Evolutionary conservation across 2,797 vertebrate species (phyloP), one percentile per base, ranked within the genome.

Genomic region (Vultur gryphus): DNA sequence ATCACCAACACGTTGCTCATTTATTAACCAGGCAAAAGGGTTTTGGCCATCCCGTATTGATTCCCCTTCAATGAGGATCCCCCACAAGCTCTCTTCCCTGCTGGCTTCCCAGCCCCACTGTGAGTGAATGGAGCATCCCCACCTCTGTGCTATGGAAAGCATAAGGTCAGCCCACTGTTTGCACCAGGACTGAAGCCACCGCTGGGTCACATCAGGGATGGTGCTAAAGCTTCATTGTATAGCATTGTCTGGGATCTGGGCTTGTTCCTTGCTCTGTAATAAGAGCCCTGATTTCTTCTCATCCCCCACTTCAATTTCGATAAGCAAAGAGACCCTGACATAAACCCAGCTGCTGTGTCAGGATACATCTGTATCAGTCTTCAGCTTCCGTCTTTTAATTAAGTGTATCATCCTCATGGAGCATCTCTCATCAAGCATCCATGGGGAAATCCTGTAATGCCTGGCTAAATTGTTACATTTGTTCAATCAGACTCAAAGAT

Each of bases 391-490:
- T 13, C 49, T 93, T 78, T 93, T 95, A 97, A 97, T 97, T 95
- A 97, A 89, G 67, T 85, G 75, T 94, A 93, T 95, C 88, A 65
- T 94, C 61, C 88, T 94, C 61, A 2, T 11, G 57, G 81, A 95
- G 61, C 79, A 52, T 91, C 81, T 92, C 86, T 95, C 92, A 62
- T 96, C 93, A 62, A 39, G 87, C 88, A 85, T 93, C 95, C 93
- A 59, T 5, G 9, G 95, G 94, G 95, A 97, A 95, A 97, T 95
- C 92, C 96, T 82, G 87, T 93, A 96, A 96, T 43, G 96, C 96
- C 95, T 97, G 94, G 94, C 57, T 96, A 95, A 96, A 96, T 96
- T 90, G 76, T 92, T 96, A 86, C 91, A 95, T 97, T 97, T 97
- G 95, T 95, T 96, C 93, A 97, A 94, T 94, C 95, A 94, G 86